Evolutionary conservation across 2,888 invertebrate species (phyloP), one percentile per base, ranked within the genome.

Genomic region (Drosophila engyochracea): DNA sequence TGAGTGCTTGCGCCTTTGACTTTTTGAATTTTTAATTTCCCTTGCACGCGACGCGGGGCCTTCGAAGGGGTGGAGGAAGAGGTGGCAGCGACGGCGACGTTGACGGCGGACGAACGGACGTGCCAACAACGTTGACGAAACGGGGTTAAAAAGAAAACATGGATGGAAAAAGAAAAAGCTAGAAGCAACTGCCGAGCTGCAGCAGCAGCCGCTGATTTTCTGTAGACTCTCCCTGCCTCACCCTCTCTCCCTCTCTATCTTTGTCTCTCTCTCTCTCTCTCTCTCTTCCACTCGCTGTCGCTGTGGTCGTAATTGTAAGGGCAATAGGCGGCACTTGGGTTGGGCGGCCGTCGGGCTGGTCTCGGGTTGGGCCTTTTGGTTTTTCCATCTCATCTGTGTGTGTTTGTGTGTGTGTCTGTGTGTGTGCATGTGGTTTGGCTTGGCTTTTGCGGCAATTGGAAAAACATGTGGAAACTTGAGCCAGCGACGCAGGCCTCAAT

Each of bases 1-100:
- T 55, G 44, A 76, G 81, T 84, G 85, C 82, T 85, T 88, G 88
- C 85, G 87, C 87, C 87, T 87, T 87, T 87, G 87, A 87, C 87
- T 87, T 89, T 87, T 89, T 79, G 90, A 87, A 89, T 89, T 87
- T 88, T 83, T 87, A 87, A 87, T 89, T 87, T 87, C 90, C 87
- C 89, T 87, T 89, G 76, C 85, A 79, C 76, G 85, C 86, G 81
- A 84, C 72, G 86, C 60, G 78, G 67, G 67, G 57, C 44, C 72
- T 75, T 44, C 33, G 47, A 41, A 57, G 44, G 39, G 41, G 41
- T 47, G 35, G 53, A 52, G 54, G 54, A 22, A 31, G 28, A 49
- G 60, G 57, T 41, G 55, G 55, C 28, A 30, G 55, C 39, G 10
- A 25, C 54, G 25, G 30, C 39, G 28, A 14, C 39, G 41, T 22